Evolutionary conservation across 2,888 invertebrate genomes (phyloP).

Genomic region (Rotaria macrura): DNA sequence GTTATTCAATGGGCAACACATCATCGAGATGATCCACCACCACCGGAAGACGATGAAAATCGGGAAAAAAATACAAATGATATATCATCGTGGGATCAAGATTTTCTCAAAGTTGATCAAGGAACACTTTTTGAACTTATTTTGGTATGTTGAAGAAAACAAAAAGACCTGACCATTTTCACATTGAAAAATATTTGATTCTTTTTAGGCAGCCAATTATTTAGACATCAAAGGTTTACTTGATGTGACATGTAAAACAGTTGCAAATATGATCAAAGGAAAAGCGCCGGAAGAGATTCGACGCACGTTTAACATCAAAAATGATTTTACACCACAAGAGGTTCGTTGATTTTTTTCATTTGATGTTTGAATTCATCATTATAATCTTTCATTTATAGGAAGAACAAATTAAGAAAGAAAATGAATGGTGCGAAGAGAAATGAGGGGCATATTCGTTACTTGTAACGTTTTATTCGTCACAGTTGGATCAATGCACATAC

Average conservation of each 20-base stretch:
- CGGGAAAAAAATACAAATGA: constrained; percentile 97
- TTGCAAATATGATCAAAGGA: constrained; percentile 95
- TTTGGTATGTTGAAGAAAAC: constrained; percentile 56
- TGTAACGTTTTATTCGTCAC: too few relatives aligned
- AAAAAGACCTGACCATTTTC: neutral
- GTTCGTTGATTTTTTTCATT: constrained; percentile 70
- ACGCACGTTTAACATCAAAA: constrained; percentile 90
- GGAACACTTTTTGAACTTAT: constrained; percentile 90
- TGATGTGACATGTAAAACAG: constrained; percentile 90
- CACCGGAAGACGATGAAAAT: constrained; percentile 86
- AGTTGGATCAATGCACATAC: too few relatives aligned
- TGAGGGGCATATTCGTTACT: neutral
- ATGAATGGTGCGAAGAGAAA: constrained; percentile 34
- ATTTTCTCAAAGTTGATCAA: constrained; percentile 94
- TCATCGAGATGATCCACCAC: constrained; percentile 65
- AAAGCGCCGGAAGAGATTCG: constrained; percentile 94
- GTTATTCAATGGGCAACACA: constrained; percentile 51
- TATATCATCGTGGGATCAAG: constrained; percentile 96
- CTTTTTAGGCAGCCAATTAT: constrained; percentile 70
- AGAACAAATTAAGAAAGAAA: constrained; percentile 23
- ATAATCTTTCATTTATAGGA: neutral
- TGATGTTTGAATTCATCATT: too few relatives aligned
- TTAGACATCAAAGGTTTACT: constrained; percentile 75
- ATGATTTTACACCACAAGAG: constrained; percentile 81
- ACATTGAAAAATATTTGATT: neutral